Conservation (phyloP, 2,888 invertebrate genomes). For the Onthophagus sagittarius region DNA sequence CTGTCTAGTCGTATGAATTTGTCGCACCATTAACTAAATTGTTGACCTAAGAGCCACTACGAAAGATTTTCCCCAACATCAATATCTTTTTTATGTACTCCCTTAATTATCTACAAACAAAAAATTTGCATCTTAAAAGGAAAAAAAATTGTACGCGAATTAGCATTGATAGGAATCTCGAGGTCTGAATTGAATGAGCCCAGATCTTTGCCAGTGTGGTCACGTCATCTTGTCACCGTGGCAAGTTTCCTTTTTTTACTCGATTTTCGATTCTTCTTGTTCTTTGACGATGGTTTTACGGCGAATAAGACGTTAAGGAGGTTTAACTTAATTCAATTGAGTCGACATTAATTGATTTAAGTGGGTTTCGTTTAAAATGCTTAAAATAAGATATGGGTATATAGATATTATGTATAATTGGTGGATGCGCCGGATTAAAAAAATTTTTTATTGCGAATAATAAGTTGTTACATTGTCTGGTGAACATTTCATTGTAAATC, state of each 20-base stretch:
- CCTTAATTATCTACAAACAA: neutral
- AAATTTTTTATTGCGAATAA: neutral
- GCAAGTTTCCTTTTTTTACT: neutral
- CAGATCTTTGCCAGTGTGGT: neutral
- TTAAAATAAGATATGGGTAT: too few species aligned
- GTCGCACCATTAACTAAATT: neutral
- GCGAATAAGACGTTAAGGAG: slow-evolving; percentile 23
- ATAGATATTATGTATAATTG: too few species aligned
- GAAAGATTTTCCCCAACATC: neutral
- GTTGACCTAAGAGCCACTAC: neutral
- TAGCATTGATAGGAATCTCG: neutral
- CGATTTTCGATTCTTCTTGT: neutral
- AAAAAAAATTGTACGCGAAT: neutral
- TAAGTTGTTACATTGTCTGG: slow-evolving; percentile 6
- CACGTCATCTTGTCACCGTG: neutral
- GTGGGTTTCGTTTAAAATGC: too few species aligned
- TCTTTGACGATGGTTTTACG: neutral
- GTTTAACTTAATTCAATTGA: slow-evolving; percentile 37
- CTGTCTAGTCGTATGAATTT: neutral
- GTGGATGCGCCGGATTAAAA: neutral
- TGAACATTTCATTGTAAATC: neutral
- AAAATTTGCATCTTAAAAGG: neutral
- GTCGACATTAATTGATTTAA: neutral
- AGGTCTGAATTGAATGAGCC: neutral
- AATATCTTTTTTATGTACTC: neutral